Evolutionary conservation across 2,113 vertebrate genomes (phyloP), one percentile per base, ranked within the genome.

Genomic region (Zeus faber): DNA sequence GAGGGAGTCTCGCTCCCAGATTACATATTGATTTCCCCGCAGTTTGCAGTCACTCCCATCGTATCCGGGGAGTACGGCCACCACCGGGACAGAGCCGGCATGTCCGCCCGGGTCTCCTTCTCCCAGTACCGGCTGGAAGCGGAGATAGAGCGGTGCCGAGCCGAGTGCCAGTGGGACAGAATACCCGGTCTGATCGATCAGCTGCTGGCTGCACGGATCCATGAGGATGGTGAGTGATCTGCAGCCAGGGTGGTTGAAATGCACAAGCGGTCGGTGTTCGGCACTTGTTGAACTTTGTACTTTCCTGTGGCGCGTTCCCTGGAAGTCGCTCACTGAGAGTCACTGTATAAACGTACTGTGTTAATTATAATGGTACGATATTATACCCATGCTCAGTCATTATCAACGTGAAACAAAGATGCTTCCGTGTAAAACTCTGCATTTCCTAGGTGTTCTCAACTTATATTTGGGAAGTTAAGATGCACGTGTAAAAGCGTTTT

Each of bases 121-220:
- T 89, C 83, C 21, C 89, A 88, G 62, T 33, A 78, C 54, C 89
- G 89, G 2, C 50, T 91, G 48, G 88, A 90, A 50, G 72, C 78
- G 55, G 89, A 90, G 80, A 63, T 90, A 41, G 90, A 90, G 58
- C 87, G 88, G 39, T 83, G 58, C 72, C 72, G 90, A 14, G 89
- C 87, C 48, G 89, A 90, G 76, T 88, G 88, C 24, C 89, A 89
- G 68, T 90, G 89, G 90, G 87, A 89, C 27, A 82, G 77, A 45
- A 83, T 91, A 6, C 85, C 84, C 27, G 44, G 61, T 35, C 62
- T 86, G 46, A 62, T 90, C 44, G 86, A 90, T 21, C 89, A 90
- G 65, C 82, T 90, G 61, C 67, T 73, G 54, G 79, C 73, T 0
- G 83, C 84, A 27, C 71, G 73, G 6, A 67, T 88, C 60, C 88